Evolutionary conservation across 2,113 vertebrate genomes (phyloP).

Genomic region (Tor tambroides): DNA sequence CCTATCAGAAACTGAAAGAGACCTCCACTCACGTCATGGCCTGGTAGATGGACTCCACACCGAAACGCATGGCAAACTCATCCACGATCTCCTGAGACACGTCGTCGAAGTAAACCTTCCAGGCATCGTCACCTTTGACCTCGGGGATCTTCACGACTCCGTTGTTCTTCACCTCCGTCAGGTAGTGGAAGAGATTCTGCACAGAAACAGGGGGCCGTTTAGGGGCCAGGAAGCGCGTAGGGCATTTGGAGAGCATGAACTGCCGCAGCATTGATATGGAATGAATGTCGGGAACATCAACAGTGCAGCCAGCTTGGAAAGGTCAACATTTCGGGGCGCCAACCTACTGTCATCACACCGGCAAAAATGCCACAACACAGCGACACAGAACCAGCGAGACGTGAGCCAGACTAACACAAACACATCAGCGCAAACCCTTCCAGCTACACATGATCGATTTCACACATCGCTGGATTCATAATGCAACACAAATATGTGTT

Average conservation of each 20-base stretch:
- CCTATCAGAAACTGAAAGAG: neutral
- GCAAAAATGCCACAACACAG: constrained; percentile 3
- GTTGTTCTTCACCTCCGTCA: constrained; percentile 89
- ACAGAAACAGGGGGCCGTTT: neutral
- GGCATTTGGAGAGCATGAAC: neutral
- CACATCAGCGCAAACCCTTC: neutral
- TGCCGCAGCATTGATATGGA: neutral
- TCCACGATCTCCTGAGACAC: constrained; percentile 96
- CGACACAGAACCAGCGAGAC: neutral
- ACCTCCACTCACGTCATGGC: constrained; percentile 92
- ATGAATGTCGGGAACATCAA: neutral
- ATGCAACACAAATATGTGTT: neutral
- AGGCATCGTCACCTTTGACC: constrained; percentile 94
- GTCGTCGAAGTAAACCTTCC: constrained; percentile 98
- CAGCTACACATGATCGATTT: neutral
- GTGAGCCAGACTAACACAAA: neutral
- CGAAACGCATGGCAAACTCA: constrained; percentile 97
- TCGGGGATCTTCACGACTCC: constrained; percentile 92
- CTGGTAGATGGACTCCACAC: constrained; percentile 98
- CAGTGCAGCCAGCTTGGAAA: neutral
- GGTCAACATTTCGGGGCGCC: constrained; percentile 17
- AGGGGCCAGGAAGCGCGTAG: neutral
- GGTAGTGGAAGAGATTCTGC: constrained; percentile 94
- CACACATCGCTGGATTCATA: neutral
- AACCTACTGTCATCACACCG: constrained; percentile 6